phyloP scores from a whole-genome alignment of 2,888 invertebrate species.

The Rhagonycha lutea region DNA sequence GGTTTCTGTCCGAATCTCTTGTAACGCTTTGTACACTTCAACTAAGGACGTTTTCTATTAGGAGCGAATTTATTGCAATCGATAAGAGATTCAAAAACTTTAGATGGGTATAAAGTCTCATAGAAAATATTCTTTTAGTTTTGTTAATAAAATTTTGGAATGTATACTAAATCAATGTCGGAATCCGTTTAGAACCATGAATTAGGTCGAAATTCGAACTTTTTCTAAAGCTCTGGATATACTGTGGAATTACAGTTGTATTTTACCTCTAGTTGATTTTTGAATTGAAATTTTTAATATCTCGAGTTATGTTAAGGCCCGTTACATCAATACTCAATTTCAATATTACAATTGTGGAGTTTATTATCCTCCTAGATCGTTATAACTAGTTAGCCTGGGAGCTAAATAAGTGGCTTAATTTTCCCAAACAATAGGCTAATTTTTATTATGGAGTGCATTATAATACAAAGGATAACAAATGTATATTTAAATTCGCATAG shows the following conservation, averaged over 20 bases:
- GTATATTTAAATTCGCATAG: too few species aligned
- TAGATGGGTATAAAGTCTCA: neutral
- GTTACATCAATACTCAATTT: neutral
- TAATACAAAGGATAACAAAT: too few species aligned
- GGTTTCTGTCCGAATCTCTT: constrained; percentile 18
- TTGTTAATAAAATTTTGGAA: neutral
- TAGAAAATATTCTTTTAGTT: neutral
- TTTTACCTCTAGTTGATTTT: neutral
- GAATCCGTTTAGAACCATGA: neutral
- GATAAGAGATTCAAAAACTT: neutral
- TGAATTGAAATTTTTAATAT: neutral
- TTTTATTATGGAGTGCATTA: neutral
- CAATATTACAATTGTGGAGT: neutral
- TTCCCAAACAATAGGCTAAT: neutral
- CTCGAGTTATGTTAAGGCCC: too few species aligned
- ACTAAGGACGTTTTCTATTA: constrained; percentile 16
- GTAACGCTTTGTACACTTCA: constrained; percentile 23
- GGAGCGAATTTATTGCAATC: constrained; percentile 12
- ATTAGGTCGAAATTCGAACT: neutral
- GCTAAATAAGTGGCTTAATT: neutral
- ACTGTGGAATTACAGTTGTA: neutral
- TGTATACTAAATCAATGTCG: neutral
- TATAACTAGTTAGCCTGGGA: too few species aligned
- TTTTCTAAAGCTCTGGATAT: neutral
- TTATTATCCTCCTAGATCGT: too few species aligned